These are phyloP conservation scores for zebrafish (Danio rerio) DNA, from an alignment of 2,113 vertebrate species.

Conservation along the genomic window DNA sequence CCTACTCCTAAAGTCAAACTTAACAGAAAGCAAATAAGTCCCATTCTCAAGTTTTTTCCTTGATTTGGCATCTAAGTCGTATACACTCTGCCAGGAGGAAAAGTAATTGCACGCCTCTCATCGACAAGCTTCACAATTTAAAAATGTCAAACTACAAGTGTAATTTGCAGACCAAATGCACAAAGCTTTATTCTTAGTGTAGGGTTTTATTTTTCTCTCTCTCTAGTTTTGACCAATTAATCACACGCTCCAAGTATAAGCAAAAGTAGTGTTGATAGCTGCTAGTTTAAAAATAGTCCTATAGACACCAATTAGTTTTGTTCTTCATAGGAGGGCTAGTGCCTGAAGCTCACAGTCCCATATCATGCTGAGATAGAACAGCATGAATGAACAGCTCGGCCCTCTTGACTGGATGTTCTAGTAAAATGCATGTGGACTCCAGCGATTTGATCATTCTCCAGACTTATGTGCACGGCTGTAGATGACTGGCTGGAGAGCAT, in stretches of 20 bases:
- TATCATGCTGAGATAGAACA: neutral
- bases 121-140: neutral
- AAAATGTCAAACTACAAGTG: neutral
- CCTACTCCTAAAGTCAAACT: too few relatives aligned
- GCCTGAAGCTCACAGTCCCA: neutral
- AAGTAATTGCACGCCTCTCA: neutral
- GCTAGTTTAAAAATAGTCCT: neutral
- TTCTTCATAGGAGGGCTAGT: neutral
- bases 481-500: slow-evolving; percentile 68
- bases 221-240: neutral
- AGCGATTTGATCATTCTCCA: slow-evolving; percentile 23
- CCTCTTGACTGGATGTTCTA: neutral
- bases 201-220: neutral
- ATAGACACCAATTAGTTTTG: neutral
- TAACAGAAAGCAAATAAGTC: too few relatives aligned
- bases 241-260: neutral
- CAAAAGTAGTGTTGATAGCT: neutral
- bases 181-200: neutral
- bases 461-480: slow-evolving; percentile 45
- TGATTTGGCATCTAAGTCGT: neutral
- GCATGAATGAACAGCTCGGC: neutral
- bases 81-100: neutral
- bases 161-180: neutral
- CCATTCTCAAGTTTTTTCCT: neutral
- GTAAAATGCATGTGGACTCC: neutral